Base-by-base conservation (phyloP, 2,797 vertebrate species). In the Benthosema pterotum region DNA sequence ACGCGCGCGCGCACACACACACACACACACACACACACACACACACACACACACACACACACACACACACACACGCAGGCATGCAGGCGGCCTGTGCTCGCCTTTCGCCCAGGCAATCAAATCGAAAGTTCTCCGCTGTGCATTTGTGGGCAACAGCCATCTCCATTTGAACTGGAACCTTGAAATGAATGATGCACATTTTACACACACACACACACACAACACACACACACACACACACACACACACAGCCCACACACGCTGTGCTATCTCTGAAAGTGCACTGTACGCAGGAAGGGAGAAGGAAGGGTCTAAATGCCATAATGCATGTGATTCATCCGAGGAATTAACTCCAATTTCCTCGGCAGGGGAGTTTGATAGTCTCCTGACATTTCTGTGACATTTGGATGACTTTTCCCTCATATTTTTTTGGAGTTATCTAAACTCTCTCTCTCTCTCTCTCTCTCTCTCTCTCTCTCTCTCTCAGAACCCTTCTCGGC, bases 401-500 rank as follows among this genome's bases (percentile, higher is more conserved):
- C 87, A 88, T 88, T 86, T 88, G 70, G 65, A 52, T 80, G 79
- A 82, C 81, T 87, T 88, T 87, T 77, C 65, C 19, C 22, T 66
- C 67, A 11, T 77, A 57, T 75, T 51, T 78, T n/a, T 11, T 79
- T 61, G 57, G 80, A 86, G 67, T 75, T 71, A 78, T 85, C 83
- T 87, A 82, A 57, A 85, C 61, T 25, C 6, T 9, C 51, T 13
- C 18, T 51, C 14, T 65, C 47, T 32, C 12, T 42, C 47, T 69
- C 28, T 69, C 50, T 63, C 77, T 49, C 7, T 25, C 57, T 75
- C 52, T 72, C 49, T 81, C 56, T 77, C 57, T 73, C 52, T 80
- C 75, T 83, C 83, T 46, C 92, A 99, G 97, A 97, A 86, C 96
- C 96, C 71, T 90, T 95, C 53, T 85, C 92, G 2, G 96, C 95